Percentiles rank a stretch among this genome's conserved stretches.
phyloP scores from a whole-genome alignment of 2,797 vertebrate genomes.

The Semaprochilodus insignis region DNA sequence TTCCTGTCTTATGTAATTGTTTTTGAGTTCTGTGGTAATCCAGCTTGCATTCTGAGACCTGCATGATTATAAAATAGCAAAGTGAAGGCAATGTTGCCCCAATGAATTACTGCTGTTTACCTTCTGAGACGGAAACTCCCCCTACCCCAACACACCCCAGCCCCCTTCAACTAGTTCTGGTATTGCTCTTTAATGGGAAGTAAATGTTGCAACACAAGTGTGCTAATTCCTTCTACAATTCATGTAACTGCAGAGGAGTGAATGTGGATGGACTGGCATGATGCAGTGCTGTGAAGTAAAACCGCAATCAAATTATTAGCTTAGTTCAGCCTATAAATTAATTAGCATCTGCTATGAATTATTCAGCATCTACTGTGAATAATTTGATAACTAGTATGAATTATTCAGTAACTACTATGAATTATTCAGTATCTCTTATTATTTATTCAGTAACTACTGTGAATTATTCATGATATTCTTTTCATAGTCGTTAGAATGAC shows the following conservation, averaged over 20 bases:
- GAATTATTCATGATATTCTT: background rate
- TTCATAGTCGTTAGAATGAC: background rate
- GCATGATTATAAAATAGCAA: background rate
- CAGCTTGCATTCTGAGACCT: background rate
- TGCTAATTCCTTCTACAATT: background rate
- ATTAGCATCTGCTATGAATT: too few relatives aligned
- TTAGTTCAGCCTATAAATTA: too few relatives aligned
- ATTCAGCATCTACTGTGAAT: background rate
- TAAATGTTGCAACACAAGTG: background rate
- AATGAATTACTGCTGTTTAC: background rate
- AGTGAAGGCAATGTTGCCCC: background rate
- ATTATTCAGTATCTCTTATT: background rate
- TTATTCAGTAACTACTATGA: background rate
- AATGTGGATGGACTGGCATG: background rate
- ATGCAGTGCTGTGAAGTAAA: too few relatives aligned
- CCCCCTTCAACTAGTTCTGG: background rate
- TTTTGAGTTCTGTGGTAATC: background rate
- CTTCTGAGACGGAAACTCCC: background rate
- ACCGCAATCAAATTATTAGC: too few relatives aligned
- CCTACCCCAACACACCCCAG: background rate
- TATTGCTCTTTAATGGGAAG: background rate
- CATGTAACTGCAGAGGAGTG: background rate
- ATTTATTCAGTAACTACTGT: background rate
- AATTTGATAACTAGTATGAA: background rate
- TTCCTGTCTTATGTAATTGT: too few relatives aligned